Base-by-base conservation (phyloP, 2,888 invertebrate species). In the Pandemis cinnamomeana region DNA sequence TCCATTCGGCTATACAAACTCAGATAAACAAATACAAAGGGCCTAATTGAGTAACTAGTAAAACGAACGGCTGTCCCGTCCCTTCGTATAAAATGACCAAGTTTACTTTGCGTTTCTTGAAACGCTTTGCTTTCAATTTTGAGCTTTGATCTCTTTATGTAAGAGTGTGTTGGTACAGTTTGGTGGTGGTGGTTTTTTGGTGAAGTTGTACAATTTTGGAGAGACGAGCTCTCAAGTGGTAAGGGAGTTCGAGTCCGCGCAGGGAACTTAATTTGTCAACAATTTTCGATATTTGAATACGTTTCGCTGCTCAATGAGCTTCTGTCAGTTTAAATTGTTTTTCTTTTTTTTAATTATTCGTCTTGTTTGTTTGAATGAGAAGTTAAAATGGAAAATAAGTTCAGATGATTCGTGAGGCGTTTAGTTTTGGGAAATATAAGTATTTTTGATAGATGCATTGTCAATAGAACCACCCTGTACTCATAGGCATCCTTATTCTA, bases 21-120 rank as follows among this genome's bases (percentile, higher is more conserved):
- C 91, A 91, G 91, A 94, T 94, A 94, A 94, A 94, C 93, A 94
- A 93, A 94, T 91, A 94, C 94, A 94, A 94, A 94, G 93, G 93
- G 93, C 93, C 94, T 94, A 94, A 94, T 94, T 94, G 94, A 94
- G 94, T 94, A 94, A 94, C 93, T 93, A 94, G 94, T 93, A 93
- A 92, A 94, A 91, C 91, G 93, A 91, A 91, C 92, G 90, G 89
- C 89, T 87, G 89, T 89, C 84, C 88, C 90, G 91, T 92, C 93
- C 93, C 93, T 93, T 88, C 89, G 87, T 84, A 80, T 86, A 84
- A 81, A 86, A 81, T 81, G 78, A 83, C 92, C 80, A 86, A 74
- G 74, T 82, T 87, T 80, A 36, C 20, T 42, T 51, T 80, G 72
- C 80, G 55, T 62, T 68, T 77, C 48, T 46, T 53, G 75, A 79